These are phyloP conservation scores for Catonia carolina DNA, from an alignment of 2,888 invertebrate species.

Conservation along the genomic window DNA sequence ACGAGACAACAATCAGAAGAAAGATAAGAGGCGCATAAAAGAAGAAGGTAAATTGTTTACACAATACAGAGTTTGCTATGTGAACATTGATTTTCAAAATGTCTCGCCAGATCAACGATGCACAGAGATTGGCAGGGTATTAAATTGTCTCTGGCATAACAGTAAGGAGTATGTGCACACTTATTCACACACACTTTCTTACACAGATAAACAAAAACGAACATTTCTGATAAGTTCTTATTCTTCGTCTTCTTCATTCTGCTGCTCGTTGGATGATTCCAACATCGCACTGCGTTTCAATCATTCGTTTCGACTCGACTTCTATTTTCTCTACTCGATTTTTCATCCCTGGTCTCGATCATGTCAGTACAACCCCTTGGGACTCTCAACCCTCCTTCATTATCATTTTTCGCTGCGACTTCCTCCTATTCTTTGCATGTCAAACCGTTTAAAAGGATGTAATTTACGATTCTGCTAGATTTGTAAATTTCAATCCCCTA, in stretches of 20 bases:
- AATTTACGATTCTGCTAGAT: no score
- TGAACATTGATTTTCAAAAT: constrained; percentile 9
- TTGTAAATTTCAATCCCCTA: no score
- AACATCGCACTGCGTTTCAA: constrained; percentile 11
- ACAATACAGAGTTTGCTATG: neutral
- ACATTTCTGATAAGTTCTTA: no score
- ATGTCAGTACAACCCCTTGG: neutral
- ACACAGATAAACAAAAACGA: no score
- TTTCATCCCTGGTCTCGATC: constrained; percentile 14
- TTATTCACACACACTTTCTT: no score
- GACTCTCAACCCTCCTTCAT: neutral
- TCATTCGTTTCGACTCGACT: constrained; percentile 14
- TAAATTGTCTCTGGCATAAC: constrained; percentile 12
- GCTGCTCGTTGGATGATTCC: constrained; percentile 4
- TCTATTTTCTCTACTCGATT: constrained; percentile 16
- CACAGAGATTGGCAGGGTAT: constrained; percentile 13
- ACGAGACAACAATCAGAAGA: no score
- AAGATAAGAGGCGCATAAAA: no score
- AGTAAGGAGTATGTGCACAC: neutral
- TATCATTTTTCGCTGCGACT: no score
- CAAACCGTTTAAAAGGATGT: no score
- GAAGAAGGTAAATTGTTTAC: no score
- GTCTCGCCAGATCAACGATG: constrained; percentile 14
- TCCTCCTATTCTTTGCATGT: no score
- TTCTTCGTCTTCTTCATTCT: no score